Base-by-base conservation (phyloP, 2,888 invertebrate genomes). In the Drosophila meridionalis region DNA sequence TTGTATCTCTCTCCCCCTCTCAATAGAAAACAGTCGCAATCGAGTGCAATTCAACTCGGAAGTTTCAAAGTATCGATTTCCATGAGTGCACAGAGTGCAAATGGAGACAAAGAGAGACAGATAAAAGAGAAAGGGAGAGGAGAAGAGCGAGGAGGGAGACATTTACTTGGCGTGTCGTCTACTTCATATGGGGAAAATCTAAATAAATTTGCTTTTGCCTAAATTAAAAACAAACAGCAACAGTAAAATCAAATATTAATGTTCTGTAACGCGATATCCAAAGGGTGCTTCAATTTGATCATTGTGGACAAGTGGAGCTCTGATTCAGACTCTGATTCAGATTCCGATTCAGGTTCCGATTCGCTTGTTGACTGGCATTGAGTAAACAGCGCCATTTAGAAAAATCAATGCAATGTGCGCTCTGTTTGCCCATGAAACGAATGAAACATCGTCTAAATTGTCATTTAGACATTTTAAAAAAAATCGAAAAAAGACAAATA, bases 201-300 rank as follows among this genome's bases (percentile, higher is more conserved):
- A 82, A 77, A 81, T 76, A 90, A 77, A 87, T 89, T 86, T 78
- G 82, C 89, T 78, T 73, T 90, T 38, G 78, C 79, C 76, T 61
- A 87, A 89, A 90, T 87, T 81, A 90, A 87, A 87, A 89, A 80
- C 89, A 87, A 87, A 87, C 90, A 90, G 77, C 78, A 76, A 87
- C 88, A 90, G 78, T 76, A 76, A 88, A 90, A 78, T 91, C 89
- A 91, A 90, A 90, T 86, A 90, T 91, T 90, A 89, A 90, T 83
- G 82, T 80, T 66, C 80, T 80, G 81, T 72, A 78, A 76, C 87
- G 83, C 85, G 76, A 80, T 76, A 69, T 63, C 32, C 67, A 52
- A 58, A 68, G 59, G 52, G 68, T 55, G 68, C 55, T 78, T 72
- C 88, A 67, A 59, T 72, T 62, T 61, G 59, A 74, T 83, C 81